Base-by-base conservation (phyloP, 2,888 invertebrate species). In the Caenorhabditis wallacei region DNA sequence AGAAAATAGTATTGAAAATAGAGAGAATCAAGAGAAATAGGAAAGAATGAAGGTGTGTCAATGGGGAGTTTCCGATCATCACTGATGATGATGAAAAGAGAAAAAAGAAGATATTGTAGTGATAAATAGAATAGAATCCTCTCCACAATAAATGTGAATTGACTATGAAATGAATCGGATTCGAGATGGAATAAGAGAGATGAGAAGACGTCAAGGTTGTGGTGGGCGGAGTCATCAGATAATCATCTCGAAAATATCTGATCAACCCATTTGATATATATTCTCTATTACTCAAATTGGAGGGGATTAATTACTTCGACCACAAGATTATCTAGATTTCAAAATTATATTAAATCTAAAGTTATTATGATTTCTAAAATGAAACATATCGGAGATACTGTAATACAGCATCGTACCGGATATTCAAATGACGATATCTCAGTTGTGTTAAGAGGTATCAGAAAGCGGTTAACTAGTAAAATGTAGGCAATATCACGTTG, bases 201-300 rank as follows among this genome's bases (percentile, higher is more conserved):
- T 2, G 16, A 48, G 57, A 61, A 53, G 54, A 54, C 48, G 75
- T 76, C 75, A 76, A 76, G 75, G 75, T 76, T 75, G 57, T 46
- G 35, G 56, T 43, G 66, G 66, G 75, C 48, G 75, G 57, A 37
- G 54, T 11, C 37, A 16, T 40, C 10, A 59, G 70, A 76, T 76
- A 76, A 68, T 40, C 68, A 76, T 76, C 75, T 68, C 20, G 56
- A 43, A n/a, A 20, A 54, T 40, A 72, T 63, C 72, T 54, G 26
- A 72, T 63, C 53, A 63, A 72, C 20, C 51, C 40, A 37, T 51
- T 51, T 51, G 13, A 35, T 35, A 48, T 51, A 46, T 70, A 46
- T 48, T 70, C 5, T 30, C 30, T 30, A 30, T 30, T 30, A 30
- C 30, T n/a, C 5, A 40, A 68, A 40, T 56, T 35, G 20, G 56